A percentile compares a stretch with the other conserved stretches of the same genome.
Conservation (phyloP, 2,113 vertebrate species). For the Xiphias gladius region DNA sequence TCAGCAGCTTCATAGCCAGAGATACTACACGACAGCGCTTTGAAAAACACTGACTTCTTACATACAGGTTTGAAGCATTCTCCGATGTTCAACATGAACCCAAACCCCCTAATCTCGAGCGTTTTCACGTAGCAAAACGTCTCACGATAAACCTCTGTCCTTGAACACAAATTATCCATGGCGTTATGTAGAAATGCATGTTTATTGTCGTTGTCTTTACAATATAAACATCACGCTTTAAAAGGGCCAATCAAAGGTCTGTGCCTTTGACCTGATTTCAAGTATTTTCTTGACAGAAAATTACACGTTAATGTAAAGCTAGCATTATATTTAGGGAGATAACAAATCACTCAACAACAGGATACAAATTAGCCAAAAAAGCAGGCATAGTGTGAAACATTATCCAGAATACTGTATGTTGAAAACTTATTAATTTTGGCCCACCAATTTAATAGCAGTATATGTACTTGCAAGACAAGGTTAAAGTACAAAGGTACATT, state of each 20-base stretch:
- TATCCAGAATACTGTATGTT: not conserved
- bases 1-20: constrained; percentile 75
- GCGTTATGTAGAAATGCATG: not conserved
- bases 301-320: not conserved
- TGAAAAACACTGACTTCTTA: constrained; percentile 36
- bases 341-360: not conserved
- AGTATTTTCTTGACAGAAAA: constrained; percentile 10
- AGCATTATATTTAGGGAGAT: not conserved
- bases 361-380: not conserved
- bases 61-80: not conserved
- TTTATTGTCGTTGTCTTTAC: constrained; percentile 18
- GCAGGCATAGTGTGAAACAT: not conserved
- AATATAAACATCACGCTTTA: not conserved
- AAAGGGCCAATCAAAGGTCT: not conserved
- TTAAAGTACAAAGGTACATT: constrained; percentile 4
- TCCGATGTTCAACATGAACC: not conserved
- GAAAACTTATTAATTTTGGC: not conserved
- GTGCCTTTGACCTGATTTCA: constrained; percentile 16
- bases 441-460: not conserved
- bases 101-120: not conserved
- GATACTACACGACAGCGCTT: constrained; percentile 67
- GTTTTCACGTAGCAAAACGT: not conserved
- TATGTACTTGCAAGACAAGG: not conserved
- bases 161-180: not conserved
- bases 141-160: not conserved